phyloP scores from a whole-genome alignment of 2,113 vertebrate species.

The Junco hyemalis region DNA sequence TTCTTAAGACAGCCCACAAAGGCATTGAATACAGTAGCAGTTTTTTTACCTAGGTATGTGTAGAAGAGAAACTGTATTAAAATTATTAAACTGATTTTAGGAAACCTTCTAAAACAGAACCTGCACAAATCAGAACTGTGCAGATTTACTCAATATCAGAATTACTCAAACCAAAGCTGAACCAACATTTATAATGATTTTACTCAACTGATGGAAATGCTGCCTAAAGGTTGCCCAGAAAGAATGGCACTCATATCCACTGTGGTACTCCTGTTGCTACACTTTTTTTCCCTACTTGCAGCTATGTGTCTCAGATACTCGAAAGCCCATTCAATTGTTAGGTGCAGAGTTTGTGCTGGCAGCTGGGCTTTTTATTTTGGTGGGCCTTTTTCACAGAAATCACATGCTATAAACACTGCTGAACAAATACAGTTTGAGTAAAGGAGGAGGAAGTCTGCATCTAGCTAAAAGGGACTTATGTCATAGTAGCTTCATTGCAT shows the following conservation, averaged over 20 bases:
- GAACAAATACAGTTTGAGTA: neutral
- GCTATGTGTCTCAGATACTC: neutral
- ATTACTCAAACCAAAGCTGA: neutral
- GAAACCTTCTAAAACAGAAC: neutral
- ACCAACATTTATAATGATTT: neutral
- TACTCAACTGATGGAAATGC: neutral
- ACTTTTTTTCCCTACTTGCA: neutral
- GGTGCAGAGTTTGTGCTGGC: neutral
- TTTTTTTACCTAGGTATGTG: neutral
- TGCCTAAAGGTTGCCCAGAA: neutral
- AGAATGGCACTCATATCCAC: too few species aligned
- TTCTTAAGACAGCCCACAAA: neutral
- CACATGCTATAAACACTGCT: neutral
- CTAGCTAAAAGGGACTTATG: neutral
- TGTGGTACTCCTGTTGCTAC: neutral
- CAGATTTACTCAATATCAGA: neutral
- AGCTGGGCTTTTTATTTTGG: neutral
- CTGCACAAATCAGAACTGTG: neutral
- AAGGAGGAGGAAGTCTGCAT: neutral
- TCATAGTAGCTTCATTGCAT: neutral
- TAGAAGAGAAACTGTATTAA: neutral
- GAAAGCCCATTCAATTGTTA: neutral
- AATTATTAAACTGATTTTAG: neutral
- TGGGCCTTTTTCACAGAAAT: neutral
- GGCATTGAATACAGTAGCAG: neutral